Conservation (phyloP, 1,140 invertebrate species). For the Samia ricini region DNA sequence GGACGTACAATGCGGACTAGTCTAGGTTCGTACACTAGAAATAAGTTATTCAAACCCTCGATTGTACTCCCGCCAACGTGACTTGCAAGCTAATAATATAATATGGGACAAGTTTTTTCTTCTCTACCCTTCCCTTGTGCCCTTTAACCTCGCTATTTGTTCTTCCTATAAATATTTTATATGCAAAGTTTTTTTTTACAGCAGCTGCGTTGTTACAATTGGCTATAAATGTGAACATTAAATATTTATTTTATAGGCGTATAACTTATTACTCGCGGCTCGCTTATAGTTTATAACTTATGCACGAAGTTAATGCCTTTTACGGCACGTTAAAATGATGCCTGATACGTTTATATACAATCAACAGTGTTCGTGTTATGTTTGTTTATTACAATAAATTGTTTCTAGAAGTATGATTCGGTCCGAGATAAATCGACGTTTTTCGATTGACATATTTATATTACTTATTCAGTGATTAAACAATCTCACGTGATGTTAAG, state of each 20-base stretch:
- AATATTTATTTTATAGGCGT: not conserved
- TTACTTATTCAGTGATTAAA: no score
- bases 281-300: not conserved
- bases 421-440: no score
- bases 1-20: constrained; percentile 24
- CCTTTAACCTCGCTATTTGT: constrained; percentile 14
- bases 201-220: constrained; percentile 1
- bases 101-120: constrained; percentile 28
- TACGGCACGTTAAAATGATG: not conserved
- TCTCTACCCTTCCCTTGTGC: constrained; percentile 14
- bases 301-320: not conserved
- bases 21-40: constrained; percentile 28
- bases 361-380: not conserved
- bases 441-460: no score
- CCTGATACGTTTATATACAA: not conserved
- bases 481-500: no score
- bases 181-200: constrained; percentile 11
- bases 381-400: not conserved
- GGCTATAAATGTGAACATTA: constrained; percentile 1
- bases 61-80: constrained; percentile 29
- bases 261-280: not conserved
- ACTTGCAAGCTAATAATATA: constrained; percentile 30
- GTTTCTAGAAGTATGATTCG: no score
- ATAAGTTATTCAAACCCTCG: constrained; percentile 51
- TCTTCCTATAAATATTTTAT: constrained; percentile 37